Evolutionary conservation across 2,113 vertebrate species (phyloP).

Genomic region (Saguinus midas): DNA sequence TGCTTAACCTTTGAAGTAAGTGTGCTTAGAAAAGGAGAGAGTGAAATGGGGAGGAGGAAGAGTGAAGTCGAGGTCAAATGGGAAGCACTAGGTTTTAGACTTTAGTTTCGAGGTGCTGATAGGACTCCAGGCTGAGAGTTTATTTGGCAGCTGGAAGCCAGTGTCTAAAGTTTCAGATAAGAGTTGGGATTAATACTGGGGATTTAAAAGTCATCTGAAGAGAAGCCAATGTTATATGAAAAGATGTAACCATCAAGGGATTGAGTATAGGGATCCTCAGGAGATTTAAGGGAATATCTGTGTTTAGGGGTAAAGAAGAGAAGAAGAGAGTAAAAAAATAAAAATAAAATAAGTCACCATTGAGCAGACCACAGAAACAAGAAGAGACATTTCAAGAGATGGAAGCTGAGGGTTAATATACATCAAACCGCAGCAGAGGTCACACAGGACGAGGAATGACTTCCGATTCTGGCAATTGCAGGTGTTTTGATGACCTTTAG

Average conservation of each 20-base stretch:
- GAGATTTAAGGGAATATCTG: not conserved
- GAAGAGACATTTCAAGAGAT: constrained; percentile 20
- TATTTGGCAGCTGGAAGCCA: not conserved
- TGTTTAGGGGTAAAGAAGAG: not conserved
- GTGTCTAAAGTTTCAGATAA: not conserved
- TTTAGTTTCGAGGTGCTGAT: not conserved
- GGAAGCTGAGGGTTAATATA: not conserved
- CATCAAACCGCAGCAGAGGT: not conserved
- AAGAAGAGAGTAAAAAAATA: not conserved
- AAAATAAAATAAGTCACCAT: not conserved
- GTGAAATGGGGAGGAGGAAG: not conserved
- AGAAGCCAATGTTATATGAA: not conserved
- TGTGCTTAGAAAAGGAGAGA: not conserved
- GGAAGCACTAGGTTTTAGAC: not conserved
- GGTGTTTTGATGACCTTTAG: not conserved
- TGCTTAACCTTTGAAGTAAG: not conserved
- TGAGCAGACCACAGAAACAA: not conserved
- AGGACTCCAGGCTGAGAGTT: not conserved
- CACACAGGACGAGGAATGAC: not conserved
- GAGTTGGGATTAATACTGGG: not conserved
- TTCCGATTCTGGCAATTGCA: not conserved
- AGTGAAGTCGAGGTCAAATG: not conserved
- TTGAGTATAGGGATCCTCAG: not conserved
- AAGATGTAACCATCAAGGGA: not conserved
- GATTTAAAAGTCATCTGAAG: not conserved